Percentiles rank a stretch among this genome's conserved stretches.
Evolutionary conservation across 2,113 vertebrate species (phyloP).

Genomic region (Sarotherodon lohbergeri): DNA sequence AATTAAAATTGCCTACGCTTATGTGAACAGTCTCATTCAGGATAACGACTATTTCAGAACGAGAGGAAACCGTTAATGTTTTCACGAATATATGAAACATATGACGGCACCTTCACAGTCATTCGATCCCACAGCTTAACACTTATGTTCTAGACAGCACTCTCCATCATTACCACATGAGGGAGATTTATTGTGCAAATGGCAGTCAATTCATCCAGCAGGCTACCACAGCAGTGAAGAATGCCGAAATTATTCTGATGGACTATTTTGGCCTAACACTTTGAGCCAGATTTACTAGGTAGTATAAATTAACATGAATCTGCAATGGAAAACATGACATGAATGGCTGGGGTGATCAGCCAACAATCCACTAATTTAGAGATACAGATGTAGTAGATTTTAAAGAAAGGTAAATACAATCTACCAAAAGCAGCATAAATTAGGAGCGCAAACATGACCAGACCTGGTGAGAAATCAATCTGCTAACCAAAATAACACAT

Average conservation of each 20-base stretch:
- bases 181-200: not conserved
- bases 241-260: not conserved
- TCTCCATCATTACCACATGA: not conserved
- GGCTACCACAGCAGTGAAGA: not conserved
- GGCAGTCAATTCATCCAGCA: not conserved
- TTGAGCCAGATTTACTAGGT: not conserved
- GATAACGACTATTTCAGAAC: not conserved
- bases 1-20: accelerated
- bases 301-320: not conserved
- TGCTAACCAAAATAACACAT: not conserved
- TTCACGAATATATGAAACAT: not conserved
- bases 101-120: not conserved
- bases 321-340: not conserved
- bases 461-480: not conserved
- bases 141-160: not conserved
- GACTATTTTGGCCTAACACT: not conserved
- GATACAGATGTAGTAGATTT: not conserved
- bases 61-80: not conserved
- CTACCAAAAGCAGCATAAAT: not conserved
- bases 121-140: not conserved
- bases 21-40: not conserved
- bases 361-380: not conserved
- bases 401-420: not conserved
- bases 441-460: not conserved
- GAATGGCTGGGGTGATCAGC: not conserved